Evolutionary conservation across 1,140 invertebrate species (phyloP), one percentile per base, ranked within the genome.

Genomic region (Zaprionus gabonicus): DNA sequence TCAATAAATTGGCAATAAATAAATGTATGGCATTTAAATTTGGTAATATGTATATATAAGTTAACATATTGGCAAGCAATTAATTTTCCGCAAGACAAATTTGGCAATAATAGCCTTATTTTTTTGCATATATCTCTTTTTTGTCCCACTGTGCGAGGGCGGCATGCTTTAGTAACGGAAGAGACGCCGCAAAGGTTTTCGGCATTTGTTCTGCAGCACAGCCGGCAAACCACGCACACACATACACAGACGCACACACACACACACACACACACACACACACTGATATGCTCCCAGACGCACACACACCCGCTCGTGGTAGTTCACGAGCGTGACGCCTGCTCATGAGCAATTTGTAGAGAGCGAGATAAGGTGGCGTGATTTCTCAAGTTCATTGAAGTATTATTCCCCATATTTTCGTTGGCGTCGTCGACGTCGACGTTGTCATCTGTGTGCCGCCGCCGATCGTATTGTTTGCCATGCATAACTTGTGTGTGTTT

Each of bases 331-430:
- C 38, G 55, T 58, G 71, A 88, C 83, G 83, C 83, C 73, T 86
- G 81, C 83, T 70, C 67, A 63, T 69, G 53, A 75, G 67, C 80
- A 79, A 83, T 83, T 81, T 81, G 77, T 88, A 75, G 79, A 74
- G 83, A 75, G 59, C 62, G 80, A 86, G 91, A 91, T 82, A 84
- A 87, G 85, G 90, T 91, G 90, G 90, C 90, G 90, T 91, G 90
- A 91, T 91, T 91, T 91, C 79, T 85, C 90, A 91, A 91, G 91
- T 91, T 91, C 86, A 91, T 79, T 87, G 71, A 91, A 67, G 82
- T 77, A 90, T 79, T 78, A 78, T 81, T 78, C 71, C 71, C 57
- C 56, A 68, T 34, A 66, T 55, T 71, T 70, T 69, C 51, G 63
- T 67, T 77, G 41, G 38, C 46, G 55, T 13, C 41, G 34, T 56